These are phyloP conservation scores for Habroteleia sp. DNA, from an alignment of 2,888 invertebrate genomes.

Conservation along the genomic window DNA sequence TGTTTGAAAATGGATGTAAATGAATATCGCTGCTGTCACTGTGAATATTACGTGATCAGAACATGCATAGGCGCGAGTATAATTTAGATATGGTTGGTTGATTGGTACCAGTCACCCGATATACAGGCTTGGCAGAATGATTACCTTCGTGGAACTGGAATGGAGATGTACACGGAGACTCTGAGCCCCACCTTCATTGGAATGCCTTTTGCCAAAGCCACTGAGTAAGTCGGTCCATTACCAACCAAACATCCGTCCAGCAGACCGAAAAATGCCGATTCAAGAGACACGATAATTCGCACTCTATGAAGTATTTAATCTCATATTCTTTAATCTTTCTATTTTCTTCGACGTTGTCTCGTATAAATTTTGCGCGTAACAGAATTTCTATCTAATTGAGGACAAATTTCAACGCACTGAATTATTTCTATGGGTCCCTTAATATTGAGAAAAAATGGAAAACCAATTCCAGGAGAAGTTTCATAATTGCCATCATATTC, in stretches of 20 bases:
- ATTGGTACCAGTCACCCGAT: conserved; percentile 91
- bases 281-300: conserved; percentile 79
- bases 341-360: conserved; percentile 2
- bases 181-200: conserved; percentile 98
- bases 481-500: not conserved
- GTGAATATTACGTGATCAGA: conserved; percentile 70
- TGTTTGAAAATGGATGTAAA: too few species aligned
- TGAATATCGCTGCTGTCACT: conserved; percentile 68
- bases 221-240: conserved; percentile 94
- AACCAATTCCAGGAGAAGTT: too few species aligned
- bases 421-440: not conserved
- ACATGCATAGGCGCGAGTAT: conserved; percentile 83
- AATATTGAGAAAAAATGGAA: too few species aligned
- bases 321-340: too few species aligned
- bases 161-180: conserved; percentile 99
- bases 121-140: conserved; percentile 99
- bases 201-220: conserved; percentile 98
- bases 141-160: conserved; percentile 99
- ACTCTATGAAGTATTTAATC: too few species aligned
- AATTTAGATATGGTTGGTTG: conserved; percentile 80
- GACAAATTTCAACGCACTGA: conserved; percentile 2
- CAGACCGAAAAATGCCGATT: conserved; percentile 74
- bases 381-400: not conserved
- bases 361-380: not conserved
- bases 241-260: conserved; percentile 77